Conservation (phyloP, 2,797 vertebrate species). For the Spinibarbus caldwelli region DNA sequence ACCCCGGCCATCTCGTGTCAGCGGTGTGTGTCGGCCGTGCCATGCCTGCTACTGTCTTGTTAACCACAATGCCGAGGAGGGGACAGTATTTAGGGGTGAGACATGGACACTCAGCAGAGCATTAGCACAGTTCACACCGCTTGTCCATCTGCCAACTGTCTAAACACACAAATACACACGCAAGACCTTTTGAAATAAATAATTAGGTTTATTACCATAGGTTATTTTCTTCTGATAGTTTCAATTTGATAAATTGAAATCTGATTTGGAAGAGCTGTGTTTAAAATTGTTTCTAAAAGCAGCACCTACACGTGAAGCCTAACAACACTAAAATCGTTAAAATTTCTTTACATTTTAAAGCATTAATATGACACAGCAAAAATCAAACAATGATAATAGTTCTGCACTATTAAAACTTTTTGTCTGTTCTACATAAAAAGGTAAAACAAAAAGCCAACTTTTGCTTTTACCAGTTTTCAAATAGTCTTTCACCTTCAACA, state of each 20-base stretch:
- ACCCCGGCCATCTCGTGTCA: constrained; percentile 54
- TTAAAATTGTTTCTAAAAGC: background rate
- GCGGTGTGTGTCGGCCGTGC: constrained; percentile 64
- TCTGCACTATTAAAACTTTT: background rate
- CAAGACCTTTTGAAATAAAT: constrained; percentile 7
- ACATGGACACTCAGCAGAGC: constrained; percentile 70
- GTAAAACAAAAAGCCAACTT: background rate
- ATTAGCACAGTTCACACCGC: constrained; percentile 77
- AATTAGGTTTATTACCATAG: background rate
- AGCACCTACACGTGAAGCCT: background rate
- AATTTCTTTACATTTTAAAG: background rate
- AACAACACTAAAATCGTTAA: background rate
- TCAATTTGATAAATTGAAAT: background rate
- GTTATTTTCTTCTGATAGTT: background rate
- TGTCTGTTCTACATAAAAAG: background rate
- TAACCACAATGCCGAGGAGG: constrained; percentile 64
- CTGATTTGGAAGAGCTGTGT: too few species aligned
- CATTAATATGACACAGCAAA: constrained; percentile 25
- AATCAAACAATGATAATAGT: constrained; percentile 24
- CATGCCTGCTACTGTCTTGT: constrained; percentile 64
- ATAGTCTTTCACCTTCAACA: background rate
- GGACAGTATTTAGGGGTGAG: constrained; percentile 53
- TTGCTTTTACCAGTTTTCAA: background rate
- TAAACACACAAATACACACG: constrained; percentile 37
- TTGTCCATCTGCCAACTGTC: constrained; percentile 74